phyloP scores from a whole-genome alignment of 2,797 vertebrate species.

The Potorous gilbertii region DNA sequence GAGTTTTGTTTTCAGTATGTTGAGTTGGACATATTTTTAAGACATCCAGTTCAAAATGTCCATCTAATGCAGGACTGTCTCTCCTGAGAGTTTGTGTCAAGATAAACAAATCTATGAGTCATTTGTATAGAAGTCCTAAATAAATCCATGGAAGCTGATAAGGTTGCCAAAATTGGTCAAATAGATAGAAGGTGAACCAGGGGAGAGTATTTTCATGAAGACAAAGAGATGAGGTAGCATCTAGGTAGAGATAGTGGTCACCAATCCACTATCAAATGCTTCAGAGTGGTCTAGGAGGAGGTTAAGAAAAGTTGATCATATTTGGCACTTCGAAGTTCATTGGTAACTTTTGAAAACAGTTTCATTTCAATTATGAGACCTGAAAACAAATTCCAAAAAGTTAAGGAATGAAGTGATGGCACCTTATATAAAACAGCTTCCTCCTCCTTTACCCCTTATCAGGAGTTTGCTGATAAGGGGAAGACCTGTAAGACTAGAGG shows the following conservation, averaged over 20 bases:
- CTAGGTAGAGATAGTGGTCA: not conserved
- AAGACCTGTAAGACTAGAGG: not conserved
- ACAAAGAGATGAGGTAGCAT: not conserved
- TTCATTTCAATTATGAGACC: not conserved
- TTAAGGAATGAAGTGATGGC: not conserved
- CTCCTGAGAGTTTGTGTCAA: not conserved
- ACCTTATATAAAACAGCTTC: not conserved
- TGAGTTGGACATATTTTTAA: not conserved
- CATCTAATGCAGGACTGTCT: not conserved
- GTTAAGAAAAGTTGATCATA: not conserved
- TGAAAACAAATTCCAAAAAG: not conserved
- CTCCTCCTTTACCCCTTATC: not conserved
- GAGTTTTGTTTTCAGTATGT: not conserved
- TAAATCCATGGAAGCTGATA: not conserved
- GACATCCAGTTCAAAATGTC: not conserved
- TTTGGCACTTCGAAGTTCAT: not conserved
- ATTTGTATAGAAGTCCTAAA: not conserved
- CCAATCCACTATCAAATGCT: not conserved
- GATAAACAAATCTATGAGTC: not conserved
- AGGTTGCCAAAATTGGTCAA: not conserved
- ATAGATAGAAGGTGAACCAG: not conserved
- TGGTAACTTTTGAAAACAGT: not conserved
- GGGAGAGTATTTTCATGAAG: not conserved
- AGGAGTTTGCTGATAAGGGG: not conserved
- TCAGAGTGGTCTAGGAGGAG: no score